A percentile compares a stretch with the other conserved stretches of the same genome.
Evolutionary conservation across 2,888 invertebrate species (phyloP).

Genomic region (Acleris sparsana): DNA sequence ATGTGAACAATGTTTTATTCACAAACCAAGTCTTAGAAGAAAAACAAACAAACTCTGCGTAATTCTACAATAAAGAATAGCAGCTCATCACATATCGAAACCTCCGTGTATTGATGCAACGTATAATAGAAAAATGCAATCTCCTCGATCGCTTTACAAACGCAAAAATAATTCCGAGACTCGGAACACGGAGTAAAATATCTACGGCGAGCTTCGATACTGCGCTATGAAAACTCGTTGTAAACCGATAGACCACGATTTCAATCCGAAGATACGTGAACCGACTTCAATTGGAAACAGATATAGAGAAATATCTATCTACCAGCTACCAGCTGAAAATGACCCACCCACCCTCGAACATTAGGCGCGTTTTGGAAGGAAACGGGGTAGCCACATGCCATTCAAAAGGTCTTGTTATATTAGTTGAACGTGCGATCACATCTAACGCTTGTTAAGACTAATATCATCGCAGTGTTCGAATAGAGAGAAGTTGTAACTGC

Average conservation of each 20-base stretch:
- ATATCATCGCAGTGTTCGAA: slow-evolving; percentile 29
- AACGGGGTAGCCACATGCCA: slow-evolving; percentile 4
- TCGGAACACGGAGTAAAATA: slow-evolving; percentile 33
- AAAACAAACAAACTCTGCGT: background rate
- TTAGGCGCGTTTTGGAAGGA: background rate
- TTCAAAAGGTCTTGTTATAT: slow-evolving; percentile 21
- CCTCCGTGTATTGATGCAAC: slow-evolving; percentile 16
- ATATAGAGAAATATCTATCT: slow-evolving; percentile 30
- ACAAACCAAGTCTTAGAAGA: no score
- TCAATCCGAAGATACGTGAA: slow-evolving; percentile 54
- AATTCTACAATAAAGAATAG: background rate
- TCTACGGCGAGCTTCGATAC: slow-evolving; percentile 28
- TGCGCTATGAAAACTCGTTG: slow-evolving; percentile 48
- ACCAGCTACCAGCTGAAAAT: slow-evolving; percentile 16
- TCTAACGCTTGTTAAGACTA: slow-evolving; percentile 36
- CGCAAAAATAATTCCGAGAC: slow-evolving; percentile 32
- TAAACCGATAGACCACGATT: slow-evolving; percentile 56
- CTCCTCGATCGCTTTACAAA: slow-evolving; percentile 33
- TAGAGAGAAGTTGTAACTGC: slow-evolving; percentile 28
- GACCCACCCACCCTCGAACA: slow-evolving; percentile 13
- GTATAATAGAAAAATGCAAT: slow-evolving; percentile 36
- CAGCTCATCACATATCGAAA: slow-evolving; percentile 6
- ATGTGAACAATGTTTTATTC: no score
- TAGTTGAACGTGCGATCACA: slow-evolving; percentile 25
- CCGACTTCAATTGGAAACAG: slow-evolving; percentile 42